phyloP scores from a whole-genome alignment of 1,140 invertebrate species.

The Octopus bimaculoides region DNA sequence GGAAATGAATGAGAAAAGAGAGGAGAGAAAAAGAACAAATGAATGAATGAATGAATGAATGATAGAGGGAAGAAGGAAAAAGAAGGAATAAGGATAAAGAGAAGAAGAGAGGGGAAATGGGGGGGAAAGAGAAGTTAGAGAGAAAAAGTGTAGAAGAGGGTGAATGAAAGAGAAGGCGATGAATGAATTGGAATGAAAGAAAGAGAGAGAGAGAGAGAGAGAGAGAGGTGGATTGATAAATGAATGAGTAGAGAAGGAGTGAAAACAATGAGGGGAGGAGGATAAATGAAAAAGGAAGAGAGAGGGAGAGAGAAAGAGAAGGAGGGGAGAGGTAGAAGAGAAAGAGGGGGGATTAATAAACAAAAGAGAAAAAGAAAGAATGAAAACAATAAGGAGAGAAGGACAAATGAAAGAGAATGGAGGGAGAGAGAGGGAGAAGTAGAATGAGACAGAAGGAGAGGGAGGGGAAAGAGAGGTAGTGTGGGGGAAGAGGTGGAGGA shows the following conservation, averaged over 20 bases:
- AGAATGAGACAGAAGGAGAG: neutral
- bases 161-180: neutral
- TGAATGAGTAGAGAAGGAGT: neutral
- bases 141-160: constrained; percentile 6
- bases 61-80: neutral
- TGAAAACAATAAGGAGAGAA: neutral
- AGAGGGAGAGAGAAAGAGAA: neutral
- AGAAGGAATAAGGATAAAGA: neutral
- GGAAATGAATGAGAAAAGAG: neutral
- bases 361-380: neutral
- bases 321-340: neutral
- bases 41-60: neutral
- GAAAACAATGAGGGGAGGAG: neutral
- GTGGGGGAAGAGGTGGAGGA: neutral
- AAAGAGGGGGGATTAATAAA: neutral
- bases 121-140: neutral
- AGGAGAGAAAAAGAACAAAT: neutral
- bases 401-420: neutral
- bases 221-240: neutral
- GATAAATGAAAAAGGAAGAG: neutral
- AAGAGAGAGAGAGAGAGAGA: constrained; percentile 11
- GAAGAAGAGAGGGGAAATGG: neutral
- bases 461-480: neutral
- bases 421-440: neutral
- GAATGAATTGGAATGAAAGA: neutral